Evolutionary conservation across 2,797 vertebrate genomes (phyloP), one percentile per base, ranked within the genome.

Genomic region (Lepilemur ruficaudatus): DNA sequence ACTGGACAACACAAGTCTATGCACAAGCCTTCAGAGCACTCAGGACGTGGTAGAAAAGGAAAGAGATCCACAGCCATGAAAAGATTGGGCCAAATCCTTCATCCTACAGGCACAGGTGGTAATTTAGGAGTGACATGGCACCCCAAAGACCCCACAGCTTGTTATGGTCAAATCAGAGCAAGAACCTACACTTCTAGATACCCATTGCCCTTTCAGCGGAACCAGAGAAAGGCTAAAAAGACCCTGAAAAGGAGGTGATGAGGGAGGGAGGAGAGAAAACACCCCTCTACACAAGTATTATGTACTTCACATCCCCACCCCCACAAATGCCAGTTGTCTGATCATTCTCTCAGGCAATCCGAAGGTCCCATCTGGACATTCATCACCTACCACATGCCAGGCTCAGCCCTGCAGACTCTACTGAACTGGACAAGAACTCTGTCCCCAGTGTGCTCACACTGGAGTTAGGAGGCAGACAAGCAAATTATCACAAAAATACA

Each of bases 351-450:
- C 46, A 32, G 20, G 25, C 55, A 25, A 46, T 38, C 7, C 2
- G 15, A 63, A 1, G 2, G 46, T 41, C 55, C n/a, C 30, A 52
- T 41, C 8, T 30, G 18, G 52, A 88, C 78, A 55, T 15, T n/a
- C 18, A 69, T 20, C 59, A 48, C 20, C 12, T 35, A 14, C 20
- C 32, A 46, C 10, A 28, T 10, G 50, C 28, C 35, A 48, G 63
- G 18, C 38, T 30, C 14, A 0, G 1, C n/a, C 46, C 72, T 18
- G 11, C 0, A 23, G 25, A 72, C 20, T 17, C 28, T 13, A 11
- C 43, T 28, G 15, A 59, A 52, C 23, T 22, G 14, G 43, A 43
- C 41, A 70, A 69, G 70, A 8, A 17, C 17, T 79, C 32, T 35
- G 22, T 23, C 23, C 41, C 12, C 46, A 41, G 3, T 7, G 61